These are phyloP conservation scores for Chrysodeixis includens DNA, from an alignment of 2,888 invertebrate genomes.

Conservation along the genomic window DNA sequence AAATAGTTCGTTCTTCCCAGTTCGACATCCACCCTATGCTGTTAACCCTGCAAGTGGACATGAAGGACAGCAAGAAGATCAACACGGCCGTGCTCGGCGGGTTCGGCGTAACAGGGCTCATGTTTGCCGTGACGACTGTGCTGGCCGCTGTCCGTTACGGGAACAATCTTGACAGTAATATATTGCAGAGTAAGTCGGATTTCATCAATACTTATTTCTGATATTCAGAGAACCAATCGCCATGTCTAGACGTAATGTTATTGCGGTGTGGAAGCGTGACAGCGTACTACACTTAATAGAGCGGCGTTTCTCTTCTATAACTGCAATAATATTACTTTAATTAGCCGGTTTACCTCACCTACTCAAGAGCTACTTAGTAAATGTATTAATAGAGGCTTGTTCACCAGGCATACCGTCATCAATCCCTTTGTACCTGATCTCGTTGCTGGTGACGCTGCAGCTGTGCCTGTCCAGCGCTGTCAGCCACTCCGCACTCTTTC, in stretches of 20 bases:
- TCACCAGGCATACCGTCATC: constrained; percentile 90
- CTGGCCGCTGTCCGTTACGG: constrained; percentile 92
- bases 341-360: no score
- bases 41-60: constrained; percentile 97
- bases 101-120: constrained; percentile 90
- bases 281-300: no score
- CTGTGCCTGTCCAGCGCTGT: constrained; percentile 94
- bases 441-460: constrained; percentile 93
- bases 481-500: constrained; percentile 94
- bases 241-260: no score
- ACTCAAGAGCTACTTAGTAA: no score
- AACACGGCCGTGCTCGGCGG: constrained; percentile 92
- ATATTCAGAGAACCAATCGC: no score
- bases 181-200: constrained; percentile 89
- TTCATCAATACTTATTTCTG: no score
- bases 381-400: background rate
- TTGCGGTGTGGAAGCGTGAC: no score
- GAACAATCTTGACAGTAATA: constrained; percentile 89
- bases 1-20: constrained; percentile 72
- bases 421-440: constrained; percentile 90
- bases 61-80: constrained; percentile 93
- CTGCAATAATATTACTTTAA: no score
- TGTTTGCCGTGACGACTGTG: constrained; percentile 91
- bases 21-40: constrained; percentile 95
- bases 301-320: no score